phyloP scores from a whole-genome alignment of 2,113 vertebrate species.

The Marmota flaviventris region DNA sequence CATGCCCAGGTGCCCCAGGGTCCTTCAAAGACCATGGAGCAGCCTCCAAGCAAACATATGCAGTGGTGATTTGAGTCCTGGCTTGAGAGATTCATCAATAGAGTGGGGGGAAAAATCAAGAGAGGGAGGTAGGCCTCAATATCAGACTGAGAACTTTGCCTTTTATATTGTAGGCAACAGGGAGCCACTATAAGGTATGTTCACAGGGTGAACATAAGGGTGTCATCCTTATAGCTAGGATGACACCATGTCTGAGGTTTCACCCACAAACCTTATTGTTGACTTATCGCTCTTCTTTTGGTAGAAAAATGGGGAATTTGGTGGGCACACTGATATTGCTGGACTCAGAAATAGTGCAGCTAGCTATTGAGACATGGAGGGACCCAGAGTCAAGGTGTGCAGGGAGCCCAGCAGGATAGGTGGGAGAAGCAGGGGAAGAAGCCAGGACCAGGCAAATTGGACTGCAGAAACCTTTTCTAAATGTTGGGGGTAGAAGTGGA shows the following conservation, averaged over 20 bases:
- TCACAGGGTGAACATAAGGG: too few species aligned
- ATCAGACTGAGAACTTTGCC: not conserved
- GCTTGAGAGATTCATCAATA: not conserved
- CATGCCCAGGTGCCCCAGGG: not conserved
- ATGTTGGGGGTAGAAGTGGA: too few species aligned
- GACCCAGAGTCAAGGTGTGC: not conserved
- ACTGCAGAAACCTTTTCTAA: not conserved
- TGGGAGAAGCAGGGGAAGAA: not conserved
- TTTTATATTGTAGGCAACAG: not conserved
- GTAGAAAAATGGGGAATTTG: not conserved
- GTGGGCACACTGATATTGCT: not conserved
- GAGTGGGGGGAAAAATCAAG: not conserved
- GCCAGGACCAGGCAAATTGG: not conserved
- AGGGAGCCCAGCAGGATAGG: too few species aligned
- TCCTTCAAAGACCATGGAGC: not conserved
- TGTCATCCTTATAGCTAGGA: not conserved
- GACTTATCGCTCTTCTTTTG: not conserved
- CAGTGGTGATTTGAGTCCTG: not conserved
- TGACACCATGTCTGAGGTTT: not conserved
- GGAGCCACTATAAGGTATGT: not conserved
- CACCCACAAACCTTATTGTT: not conserved
- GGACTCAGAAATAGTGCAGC: not conserved
- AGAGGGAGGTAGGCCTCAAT: not conserved
- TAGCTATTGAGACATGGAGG: not conserved
- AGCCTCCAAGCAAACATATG: not conserved